A percentile compares a stretch with the other conserved stretches of the same genome.
These are phyloP conservation scores for Onchidella celtica DNA, from an alignment of 2,888 invertebrate genomes.

Conservation along the genomic window DNA sequence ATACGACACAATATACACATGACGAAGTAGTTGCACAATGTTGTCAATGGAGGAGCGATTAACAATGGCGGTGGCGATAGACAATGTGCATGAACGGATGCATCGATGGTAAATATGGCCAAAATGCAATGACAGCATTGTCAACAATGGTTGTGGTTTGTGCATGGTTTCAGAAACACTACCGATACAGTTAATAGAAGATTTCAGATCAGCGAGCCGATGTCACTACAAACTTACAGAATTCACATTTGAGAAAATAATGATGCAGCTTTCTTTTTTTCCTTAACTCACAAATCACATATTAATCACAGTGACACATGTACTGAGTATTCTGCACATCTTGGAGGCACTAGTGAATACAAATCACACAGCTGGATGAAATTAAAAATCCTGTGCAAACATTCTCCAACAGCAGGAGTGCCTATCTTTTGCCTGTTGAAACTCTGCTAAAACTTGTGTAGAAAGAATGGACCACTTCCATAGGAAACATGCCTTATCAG, in stretches of 20 bases:
- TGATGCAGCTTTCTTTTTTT: slow-evolving; percentile 21
- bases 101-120: slow-evolving; percentile 28
- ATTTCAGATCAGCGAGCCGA: neutral
- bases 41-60: slow-evolving; percentile 38
- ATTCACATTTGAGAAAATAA: neutral
- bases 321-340: neutral
- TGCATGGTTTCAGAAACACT: slow-evolving; percentile 10
- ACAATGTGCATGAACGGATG: slow-evolving; percentile 46
- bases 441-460: no score
- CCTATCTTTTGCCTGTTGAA: no score
- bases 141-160: slow-evolving; percentile 24
- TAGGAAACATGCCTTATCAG: neutral
- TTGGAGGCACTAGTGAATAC: no score
- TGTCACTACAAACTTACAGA: neutral
- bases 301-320: neutral
- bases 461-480: neutral
- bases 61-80: slow-evolving; percentile 39
- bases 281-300: neutral
- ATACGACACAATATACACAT: neutral
- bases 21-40: slow-evolving; percentile 49
- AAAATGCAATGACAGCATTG: slow-evolving; percentile 32
- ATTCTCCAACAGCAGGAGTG: no score
- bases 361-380: no score
- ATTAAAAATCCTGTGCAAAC: no score
- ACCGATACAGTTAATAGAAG: neutral